Evolutionary conservation across 2,888 invertebrate species (phyloP).

Genomic region (Gasteruption jaculator): DNA sequence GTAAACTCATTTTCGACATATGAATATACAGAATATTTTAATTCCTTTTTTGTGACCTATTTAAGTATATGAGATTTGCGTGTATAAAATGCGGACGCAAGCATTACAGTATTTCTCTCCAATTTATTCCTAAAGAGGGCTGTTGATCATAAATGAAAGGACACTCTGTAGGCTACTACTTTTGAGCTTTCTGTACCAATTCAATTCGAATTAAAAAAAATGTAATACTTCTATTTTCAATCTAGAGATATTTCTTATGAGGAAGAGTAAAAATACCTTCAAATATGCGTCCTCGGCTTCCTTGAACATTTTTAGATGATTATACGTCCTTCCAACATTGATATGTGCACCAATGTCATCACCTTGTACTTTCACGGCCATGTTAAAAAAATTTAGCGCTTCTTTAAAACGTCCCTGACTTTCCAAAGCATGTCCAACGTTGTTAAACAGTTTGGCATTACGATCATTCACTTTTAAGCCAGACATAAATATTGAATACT

Average conservation of each 20-base stretch:
- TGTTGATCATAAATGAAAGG: too few relatives aligned
- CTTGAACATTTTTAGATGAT: conserved; percentile 79
- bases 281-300: conserved; percentile 93
- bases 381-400: conserved; percentile 86
- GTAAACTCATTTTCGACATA: neutral
- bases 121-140: conserved; percentile 4
- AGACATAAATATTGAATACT: conserved; percentile 91
- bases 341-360: conserved; percentile 97
- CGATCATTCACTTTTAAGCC: conserved; percentile 81
- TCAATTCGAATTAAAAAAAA: neutral
- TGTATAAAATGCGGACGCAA: too few relatives aligned
- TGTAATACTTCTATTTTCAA: neutral
- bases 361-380: conserved; percentile 87
- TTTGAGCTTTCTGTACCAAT: too few relatives aligned
- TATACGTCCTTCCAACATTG: conserved; percentile 93
- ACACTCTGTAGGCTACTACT: too few relatives aligned
- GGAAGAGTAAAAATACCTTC: conserved; percentile 52
- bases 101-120: neutral
- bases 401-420: conserved; percentile 65
- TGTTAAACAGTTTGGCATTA: conserved; percentile 95
- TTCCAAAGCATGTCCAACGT: conserved; percentile 94
- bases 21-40: neutral
- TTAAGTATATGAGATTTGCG: too few relatives aligned
- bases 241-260: neutral
- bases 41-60: too few relatives aligned